Evolutionary conservation across 2,113 vertebrate species (phyloP), one percentile per base, ranked within the genome.

Genomic region (Lagopus leucura): DNA sequence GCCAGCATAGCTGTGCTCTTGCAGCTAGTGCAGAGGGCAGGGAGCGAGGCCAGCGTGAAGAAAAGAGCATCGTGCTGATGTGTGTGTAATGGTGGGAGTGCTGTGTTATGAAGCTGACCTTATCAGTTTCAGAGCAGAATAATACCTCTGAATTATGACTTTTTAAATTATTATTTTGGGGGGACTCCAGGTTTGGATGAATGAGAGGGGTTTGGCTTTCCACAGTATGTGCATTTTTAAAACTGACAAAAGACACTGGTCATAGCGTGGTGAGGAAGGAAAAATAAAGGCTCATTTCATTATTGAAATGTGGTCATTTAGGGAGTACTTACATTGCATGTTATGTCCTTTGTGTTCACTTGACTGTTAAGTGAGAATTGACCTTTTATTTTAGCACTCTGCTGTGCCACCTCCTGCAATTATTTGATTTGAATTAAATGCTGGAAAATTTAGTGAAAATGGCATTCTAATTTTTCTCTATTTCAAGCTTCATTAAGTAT

Each of bases 401-500:
- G 58, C 60, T 57, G 61, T 88, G 82, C n/a, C 47, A 78, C 30
- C 78, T 88, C 34, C 30, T 48, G 38, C 60, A 82, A 64, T 88
- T 88, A 86, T 92, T 88, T 92, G 61, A 69, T 36, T 89, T 82
- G 32, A 88, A 65, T 89, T 92, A 82, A 79, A 92, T 84, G 52
- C 69, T 92, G 64, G 50, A 60, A 85, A 86, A 50, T 73, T 91
- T 64, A 2, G 3, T 88, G 54, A 84, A 91, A 95, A 81, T 72
- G 77, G 40, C 82, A 65, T 86, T 95, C 88, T 91, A 48, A 65
- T 90, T 92, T 95, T 93, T 88, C 76, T 92, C 55, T 83, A 38
- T 66, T 91, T 89, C 76, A 90, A 66, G 79, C 93, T 96, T 93
- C 95, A 87, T 94, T 84, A 83, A 81, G 63, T 86, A 66, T 90